A percentile compares a stretch with the other conserved stretches of the same genome.
Evolutionary conservation across 2,888 invertebrate species (phyloP).

Genomic region (Mesorhabditis spiculigera): DNA sequence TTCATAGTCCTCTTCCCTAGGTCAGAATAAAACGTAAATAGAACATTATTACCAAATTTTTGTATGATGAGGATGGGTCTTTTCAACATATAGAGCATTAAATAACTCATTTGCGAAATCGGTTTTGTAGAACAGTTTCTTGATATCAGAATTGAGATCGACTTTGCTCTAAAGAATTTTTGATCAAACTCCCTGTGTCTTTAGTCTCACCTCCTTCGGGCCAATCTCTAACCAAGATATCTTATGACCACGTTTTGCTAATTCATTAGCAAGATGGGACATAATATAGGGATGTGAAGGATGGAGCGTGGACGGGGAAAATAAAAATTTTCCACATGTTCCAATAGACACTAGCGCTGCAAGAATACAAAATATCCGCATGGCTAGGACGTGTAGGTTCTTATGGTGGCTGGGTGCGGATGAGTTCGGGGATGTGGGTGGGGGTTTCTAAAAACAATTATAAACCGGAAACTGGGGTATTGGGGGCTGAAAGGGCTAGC

Average conservation of each 20-base stretch:
- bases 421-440: no score
- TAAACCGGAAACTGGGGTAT: no score
- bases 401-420: no score
- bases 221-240: conserved; percentile 56
- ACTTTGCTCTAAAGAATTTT: neutral
- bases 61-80: conserved; percentile 20
- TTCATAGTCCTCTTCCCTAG: conserved; percentile 16
- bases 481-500: no score
- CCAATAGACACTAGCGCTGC: no score
- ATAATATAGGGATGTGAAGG: conserved; percentile 52
- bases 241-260: conserved; percentile 44
- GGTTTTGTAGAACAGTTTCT: neutral
- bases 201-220: conserved; percentile 34
- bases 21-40: neutral
- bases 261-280: conserved; percentile 52
- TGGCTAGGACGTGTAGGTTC: no score
- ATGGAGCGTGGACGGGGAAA: conserved; percentile 50
- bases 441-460: no score
- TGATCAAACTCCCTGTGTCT: neutral
- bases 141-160: neutral
- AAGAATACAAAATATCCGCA: no score
- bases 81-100: conserved; percentile 19
- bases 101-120: conserved; percentile 17
- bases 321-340: conserved; percentile 31
- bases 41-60: neutral